Evolutionary conservation across 2,888 invertebrate genomes (phyloP).

Genomic region (Eledona agricola): DNA sequence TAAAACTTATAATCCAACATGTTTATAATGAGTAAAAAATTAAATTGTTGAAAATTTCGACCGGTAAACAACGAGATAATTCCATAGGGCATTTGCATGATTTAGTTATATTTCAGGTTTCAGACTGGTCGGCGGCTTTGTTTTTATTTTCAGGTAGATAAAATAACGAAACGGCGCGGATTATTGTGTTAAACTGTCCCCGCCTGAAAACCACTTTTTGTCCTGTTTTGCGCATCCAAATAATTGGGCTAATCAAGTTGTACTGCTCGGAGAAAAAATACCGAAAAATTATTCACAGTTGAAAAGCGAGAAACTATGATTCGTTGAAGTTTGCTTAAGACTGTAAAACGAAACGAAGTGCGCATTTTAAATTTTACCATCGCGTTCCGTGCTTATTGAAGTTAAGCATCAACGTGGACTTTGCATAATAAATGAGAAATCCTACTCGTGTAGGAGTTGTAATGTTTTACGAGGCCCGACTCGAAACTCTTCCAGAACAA

Average conservation of each 20-base stretch:
- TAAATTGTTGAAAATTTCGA: no score
- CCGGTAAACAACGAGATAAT: no score
- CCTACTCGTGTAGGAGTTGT: background rate
- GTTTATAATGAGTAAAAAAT: no score
- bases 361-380: background rate
- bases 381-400: background rate
- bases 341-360: background rate
- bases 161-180: slow-evolving; percentile 14
- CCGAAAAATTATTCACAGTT: no score
- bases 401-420: slow-evolving; percentile 2
- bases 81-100: slow-evolving; percentile 9
- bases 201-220: slow-evolving; percentile 4
- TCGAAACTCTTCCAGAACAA: background rate
- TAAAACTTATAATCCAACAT: no score
- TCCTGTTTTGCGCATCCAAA: slow-evolving; percentile 5
- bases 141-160: slow-evolving; percentile 18
- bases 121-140: slow-evolving; percentile 6
- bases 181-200: slow-evolving; percentile 20
- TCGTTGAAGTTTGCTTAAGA: no score
- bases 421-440: slow-evolving; percentile 1
- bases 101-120: slow-evolving; percentile 19
- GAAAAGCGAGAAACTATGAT: no score
- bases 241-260: no score
- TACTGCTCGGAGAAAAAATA: no score
- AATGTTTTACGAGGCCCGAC: background rate